A percentile compares a stretch with the other conserved stretches of the same genome.
These are phyloP conservation scores for Montipora capricornis DNA, from an alignment of 64 coral and sea anemone species.

Conservation along the genomic window DNA sequence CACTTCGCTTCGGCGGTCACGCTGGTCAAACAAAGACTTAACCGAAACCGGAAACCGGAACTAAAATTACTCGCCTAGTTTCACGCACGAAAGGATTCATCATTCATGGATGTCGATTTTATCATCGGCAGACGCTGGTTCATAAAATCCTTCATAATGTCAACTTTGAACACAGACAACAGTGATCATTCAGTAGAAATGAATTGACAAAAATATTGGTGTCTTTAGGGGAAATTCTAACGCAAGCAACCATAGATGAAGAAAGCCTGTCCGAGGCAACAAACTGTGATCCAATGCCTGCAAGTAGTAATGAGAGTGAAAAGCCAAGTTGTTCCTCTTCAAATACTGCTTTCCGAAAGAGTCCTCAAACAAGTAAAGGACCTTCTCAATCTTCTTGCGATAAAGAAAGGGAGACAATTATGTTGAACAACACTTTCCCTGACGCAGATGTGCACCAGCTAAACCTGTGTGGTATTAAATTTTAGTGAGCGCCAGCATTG, in stretches of 20 bases:
- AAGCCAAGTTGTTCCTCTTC: slow-evolving; percentile 60
- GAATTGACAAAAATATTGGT: slow-evolving; percentile 20
- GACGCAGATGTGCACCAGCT: slow-evolving; percentile 34
- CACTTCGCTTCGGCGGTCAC: too few relatives aligned
- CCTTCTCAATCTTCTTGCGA: slow-evolving; percentile 27
- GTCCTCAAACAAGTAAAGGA: slow-evolving; percentile 31
- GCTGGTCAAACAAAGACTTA: too few relatives aligned
- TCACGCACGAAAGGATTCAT: slow-evolving; percentile 56
- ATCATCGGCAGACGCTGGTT: slow-evolving; percentile 52
- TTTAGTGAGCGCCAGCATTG: slow-evolving; percentile 69
- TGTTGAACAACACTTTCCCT: slow-evolving; percentile 54
- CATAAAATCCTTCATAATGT: slow-evolving; percentile 57
- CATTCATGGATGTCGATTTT: slow-evolving; percentile 50
- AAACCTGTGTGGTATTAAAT: slow-evolving; percentile 53
- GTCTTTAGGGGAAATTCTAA: neutral
- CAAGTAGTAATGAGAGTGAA: slow-evolving; percentile 53
- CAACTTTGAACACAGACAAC: slow-evolving; percentile 52
- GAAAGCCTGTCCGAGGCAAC: slow-evolving; percentile 47
- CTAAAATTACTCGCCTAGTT: slow-evolving; percentile 43
- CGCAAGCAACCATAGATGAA: slow-evolving; percentile 14
- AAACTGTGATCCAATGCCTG: slow-evolving; percentile 52
- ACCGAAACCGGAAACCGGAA: neutral
- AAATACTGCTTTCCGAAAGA: slow-evolving; percentile 40
- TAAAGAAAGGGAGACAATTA: slow-evolving; percentile 53
- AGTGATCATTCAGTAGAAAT: slow-evolving; percentile 34